Evolutionary conservation across 2,888 invertebrate species (phyloP), one percentile per base, ranked within the genome.

Genomic region (Diplolepis rosae): DNA sequence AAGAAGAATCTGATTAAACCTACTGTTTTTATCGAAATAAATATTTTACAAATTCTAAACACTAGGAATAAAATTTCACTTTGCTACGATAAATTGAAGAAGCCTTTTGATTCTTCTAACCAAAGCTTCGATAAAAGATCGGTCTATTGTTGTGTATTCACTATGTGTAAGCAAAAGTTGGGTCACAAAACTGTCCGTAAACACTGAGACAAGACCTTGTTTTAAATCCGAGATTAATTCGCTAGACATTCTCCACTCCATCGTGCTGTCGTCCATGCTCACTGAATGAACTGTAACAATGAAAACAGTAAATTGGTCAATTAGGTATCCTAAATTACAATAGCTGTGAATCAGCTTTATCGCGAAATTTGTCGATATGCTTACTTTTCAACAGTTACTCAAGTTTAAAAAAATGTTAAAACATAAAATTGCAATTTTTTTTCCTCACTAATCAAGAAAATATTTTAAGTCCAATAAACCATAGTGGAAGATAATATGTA

Each of bases 101-200:
- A 95, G 91, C 73, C 93, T 92, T 88, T 95, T 95, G 78, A 95
- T 94, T 86, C 95, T 93, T 77, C 95, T 92, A 66, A 96, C 87
- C 7, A 96, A 89, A 0, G 94, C 93, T 86, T 94, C 94, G 27
- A 94, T 91, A 87, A 95, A 95, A 61, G 92, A 92, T 81, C 92
- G 92, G 78, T 95, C 93, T 2, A 92, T 89, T 7, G 91, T 90
- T 9, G 93, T 90, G 79, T 93, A 92, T 82, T 92, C 92, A 91
- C 93, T 92, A 71, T 92, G 92, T 0, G 93, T 93, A 68, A 93
- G 93, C 65, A 95, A 87, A 11, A 96, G 89, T 80, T 94, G 93
- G 71, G 93, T 93, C 68, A 94, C 92, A 88, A 96, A 95, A 75
- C 93, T 92, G 84, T 95, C 95, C 82, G 93, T 95, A 86, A 96